Evolutionary conservation across 2,797 vertebrate species (phyloP).

Genomic region (Chaetophractus vellerosus): DNA sequence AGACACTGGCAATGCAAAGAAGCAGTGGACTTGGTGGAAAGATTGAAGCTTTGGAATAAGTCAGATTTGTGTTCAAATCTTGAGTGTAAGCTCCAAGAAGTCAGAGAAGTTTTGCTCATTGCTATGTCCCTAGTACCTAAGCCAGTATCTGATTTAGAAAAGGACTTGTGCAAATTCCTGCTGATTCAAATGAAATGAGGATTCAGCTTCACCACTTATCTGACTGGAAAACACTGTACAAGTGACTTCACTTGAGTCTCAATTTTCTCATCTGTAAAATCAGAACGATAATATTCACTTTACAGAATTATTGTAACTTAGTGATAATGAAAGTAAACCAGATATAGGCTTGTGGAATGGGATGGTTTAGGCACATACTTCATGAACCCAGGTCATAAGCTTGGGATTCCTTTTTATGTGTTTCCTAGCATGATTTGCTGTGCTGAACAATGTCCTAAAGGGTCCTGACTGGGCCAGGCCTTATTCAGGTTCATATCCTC

Average conservation of each 20-base stretch:
- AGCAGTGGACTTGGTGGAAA: neutral
- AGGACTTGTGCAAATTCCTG: neutral
- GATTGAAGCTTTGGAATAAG: neutral
- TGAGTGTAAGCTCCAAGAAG: neutral
- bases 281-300: neutral
- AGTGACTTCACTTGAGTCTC: neutral
- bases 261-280: slow-evolving; percentile 6
- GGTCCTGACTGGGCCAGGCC: neutral
- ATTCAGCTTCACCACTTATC: neutral
- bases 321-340: neutral
- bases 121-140: neutral
- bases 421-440: neutral
- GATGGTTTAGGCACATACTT: neutral
- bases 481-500: neutral
- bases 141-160: neutral
- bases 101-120: neutral
- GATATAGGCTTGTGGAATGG: neutral
- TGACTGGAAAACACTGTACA: neutral
- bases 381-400: neutral
- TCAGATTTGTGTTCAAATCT: slow-evolving; percentile 14
- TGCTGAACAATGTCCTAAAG: neutral
- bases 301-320: neutral
- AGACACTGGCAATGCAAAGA: neutral
- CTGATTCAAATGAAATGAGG: neutral
- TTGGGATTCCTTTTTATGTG: neutral